Base-by-base conservation (phyloP, 2,113 vertebrate genomes). In the Cyrtonyx montezumae region DNA sequence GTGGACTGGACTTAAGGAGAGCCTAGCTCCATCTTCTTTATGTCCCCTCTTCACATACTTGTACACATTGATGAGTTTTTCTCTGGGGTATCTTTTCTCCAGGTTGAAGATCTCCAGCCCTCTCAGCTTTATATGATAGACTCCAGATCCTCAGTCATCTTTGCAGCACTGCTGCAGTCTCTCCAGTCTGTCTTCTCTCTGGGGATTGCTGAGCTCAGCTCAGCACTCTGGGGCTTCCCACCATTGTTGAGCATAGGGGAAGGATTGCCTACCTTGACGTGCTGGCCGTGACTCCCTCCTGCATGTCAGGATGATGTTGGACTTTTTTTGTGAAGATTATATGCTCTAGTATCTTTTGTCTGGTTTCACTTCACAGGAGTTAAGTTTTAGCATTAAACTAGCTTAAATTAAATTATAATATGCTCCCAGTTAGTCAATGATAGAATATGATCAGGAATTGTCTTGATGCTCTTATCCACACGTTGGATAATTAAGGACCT, bases 401-500 rank as follows among this genome's bases (percentile, higher is more conserved):
- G 5, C 12, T 83, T 70, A 34, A 79, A 67, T 49, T 80, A 77
- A 42, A 69, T 11, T 81, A 78, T 30, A 53, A 30, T 53, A 53
- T 53, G 40, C 49, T 91, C 80, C 21, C 21, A 59, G 40, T 82
- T 89, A 89, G 84, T 89, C 58, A 84, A 76, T 65, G 37, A 34
- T 22, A 94, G 59, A 61, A 37, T 77, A 66, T 74, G 67, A 77
- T 63, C 3, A 37, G 49, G 49, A 92, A 42, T 45, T 93, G 45
- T 84, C 94, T 79, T 77, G 48, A 49, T 73, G 48, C 2, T 67
- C 79, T 42, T 37, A 25, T n/a, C 51, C 62, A 63, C 80, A 56
- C 55, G 71, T 81, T 94, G 91, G 4, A 53, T 94, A 75, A 87
- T 73, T 71, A 89, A 92, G 62, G 93, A 94, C 70, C 30, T 94